Evolutionary conservation across 2,113 vertebrate genomes (phyloP).

Genomic region (Anser cygnoides): DNA sequence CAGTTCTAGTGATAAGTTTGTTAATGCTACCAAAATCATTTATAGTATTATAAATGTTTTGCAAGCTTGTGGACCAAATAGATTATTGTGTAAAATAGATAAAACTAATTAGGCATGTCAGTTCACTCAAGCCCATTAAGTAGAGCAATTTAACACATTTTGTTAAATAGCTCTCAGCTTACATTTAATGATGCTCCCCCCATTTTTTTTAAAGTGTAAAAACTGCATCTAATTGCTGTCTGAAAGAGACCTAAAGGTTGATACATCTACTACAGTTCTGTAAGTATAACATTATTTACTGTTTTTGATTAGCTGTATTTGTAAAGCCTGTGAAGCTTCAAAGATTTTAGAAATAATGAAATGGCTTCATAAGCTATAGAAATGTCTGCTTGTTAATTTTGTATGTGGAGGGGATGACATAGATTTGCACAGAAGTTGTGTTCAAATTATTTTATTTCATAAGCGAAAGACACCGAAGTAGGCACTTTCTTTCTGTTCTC

Average conservation of each 20-base stretch:
- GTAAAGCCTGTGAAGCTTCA: not conserved
- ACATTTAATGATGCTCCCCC: slow-evolving; percentile 10
- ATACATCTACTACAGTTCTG: slow-evolving; percentile 25
- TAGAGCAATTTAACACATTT: slow-evolving; percentile 38
- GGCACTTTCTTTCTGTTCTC: not conserved
- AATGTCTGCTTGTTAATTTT: slow-evolving; percentile 1
- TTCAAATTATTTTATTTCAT: slow-evolving; percentile 25
- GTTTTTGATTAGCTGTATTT: slow-evolving; percentile 19
- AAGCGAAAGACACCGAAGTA: not conserved
- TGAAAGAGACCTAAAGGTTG: not conserved
- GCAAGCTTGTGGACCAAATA: slow-evolving; percentile 38
- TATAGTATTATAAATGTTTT: slow-evolving; percentile 24
- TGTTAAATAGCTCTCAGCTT: slow-evolving; percentile 41
- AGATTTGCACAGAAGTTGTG: not conserved
- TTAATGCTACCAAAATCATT: slow-evolving; percentile 19
- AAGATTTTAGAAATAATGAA: slow-evolving; percentile 1
- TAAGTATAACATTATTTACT: slow-evolving; percentile 22
- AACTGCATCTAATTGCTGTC: slow-evolving; percentile 5
- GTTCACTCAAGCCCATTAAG: slow-evolving; percentile 43
- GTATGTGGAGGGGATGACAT: not conserved
- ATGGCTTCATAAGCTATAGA: slow-evolving; percentile 16
- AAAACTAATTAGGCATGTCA: slow-evolving; percentile 43
- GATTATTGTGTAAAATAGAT: slow-evolving; percentile 49
- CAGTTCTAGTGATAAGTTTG: slow-evolving; percentile 27
- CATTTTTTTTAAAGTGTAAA: slow-evolving; percentile 22